Percentiles rank a stretch among this genome's conserved stretches.
Evolutionary conservation across 2,888 invertebrate species (phyloP).

Genomic region (Schrankia costaestrigalis): DNA sequence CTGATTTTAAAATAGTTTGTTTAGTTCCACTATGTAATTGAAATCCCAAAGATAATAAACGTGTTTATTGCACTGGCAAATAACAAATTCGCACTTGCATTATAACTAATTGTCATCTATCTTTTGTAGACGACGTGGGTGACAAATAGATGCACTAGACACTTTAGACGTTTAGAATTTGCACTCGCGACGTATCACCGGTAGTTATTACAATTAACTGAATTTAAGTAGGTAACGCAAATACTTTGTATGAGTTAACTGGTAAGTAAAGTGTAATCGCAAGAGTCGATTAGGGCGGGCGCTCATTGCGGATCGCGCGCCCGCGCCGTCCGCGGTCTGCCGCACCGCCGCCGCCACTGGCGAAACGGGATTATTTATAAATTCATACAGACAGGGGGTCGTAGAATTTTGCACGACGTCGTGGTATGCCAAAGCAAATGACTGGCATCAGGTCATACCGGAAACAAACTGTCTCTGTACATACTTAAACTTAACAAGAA

Average conservation of each 20-base stretch:
- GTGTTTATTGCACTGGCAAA: too few species aligned
- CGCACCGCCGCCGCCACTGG: conserved; percentile 78
- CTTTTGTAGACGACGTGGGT: conserved; percentile 27
- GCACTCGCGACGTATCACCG: conserved; percentile 45
- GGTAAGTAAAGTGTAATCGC: conserved; percentile 53
- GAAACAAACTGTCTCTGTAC: conserved; percentile 43
- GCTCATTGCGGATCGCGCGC: conserved; percentile 68
- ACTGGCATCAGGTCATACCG: conserved; percentile 62
- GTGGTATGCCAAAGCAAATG: conserved; percentile 64
- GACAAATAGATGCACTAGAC: conserved; percentile 28
- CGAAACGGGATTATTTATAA: conserved; percentile 78
- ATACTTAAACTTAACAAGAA: conserved; percentile 14
- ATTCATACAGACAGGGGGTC: conserved; percentile 78
- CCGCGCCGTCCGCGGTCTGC: conserved; percentile 79
- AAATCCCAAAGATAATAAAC: too few species aligned
- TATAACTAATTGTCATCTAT: conserved; percentile 31
- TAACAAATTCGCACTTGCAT: conserved; percentile 25
- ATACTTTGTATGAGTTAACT: too few species aligned
- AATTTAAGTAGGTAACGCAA: too few species aligned
- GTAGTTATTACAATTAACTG: too few species aligned
- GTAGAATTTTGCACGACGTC: conserved; percentile 74
- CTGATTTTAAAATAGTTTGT: too few species aligned
- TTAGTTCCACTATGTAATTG: too few species aligned
- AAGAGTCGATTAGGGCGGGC: conserved; percentile 64
- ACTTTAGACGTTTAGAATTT: conserved; percentile 25